Conservation (phyloP, 2,113 vertebrate species). For the Irena cyanogastra region DNA sequence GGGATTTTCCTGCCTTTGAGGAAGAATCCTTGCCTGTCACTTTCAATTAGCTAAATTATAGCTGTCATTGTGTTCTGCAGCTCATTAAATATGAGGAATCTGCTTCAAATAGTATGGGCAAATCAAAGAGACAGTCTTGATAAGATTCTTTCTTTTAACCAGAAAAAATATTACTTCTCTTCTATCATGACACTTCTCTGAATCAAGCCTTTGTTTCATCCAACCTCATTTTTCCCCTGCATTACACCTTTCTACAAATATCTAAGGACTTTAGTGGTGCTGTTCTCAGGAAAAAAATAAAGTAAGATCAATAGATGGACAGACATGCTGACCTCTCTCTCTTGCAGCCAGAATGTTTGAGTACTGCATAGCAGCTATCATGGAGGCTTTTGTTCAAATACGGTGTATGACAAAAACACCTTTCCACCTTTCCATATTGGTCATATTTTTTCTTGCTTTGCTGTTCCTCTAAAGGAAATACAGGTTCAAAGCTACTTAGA, state of each 20-base stretch:
- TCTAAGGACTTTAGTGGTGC: background rate
- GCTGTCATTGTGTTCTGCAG: background rate
- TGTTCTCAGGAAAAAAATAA: background rate
- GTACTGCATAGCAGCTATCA: background rate
- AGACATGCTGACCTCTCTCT: background rate
- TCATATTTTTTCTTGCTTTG: background rate
- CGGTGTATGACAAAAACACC: background rate
- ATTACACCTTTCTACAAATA: background rate
- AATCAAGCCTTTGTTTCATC: background rate
- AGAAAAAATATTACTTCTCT: background rate
- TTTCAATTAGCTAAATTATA: slow-evolving; percentile 35
- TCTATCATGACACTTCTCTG: background rate
- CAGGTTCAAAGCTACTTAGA: background rate
- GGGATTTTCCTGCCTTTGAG: background rate
- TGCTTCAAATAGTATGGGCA: background rate
- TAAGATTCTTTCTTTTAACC: background rate
- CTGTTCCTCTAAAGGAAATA: background rate
- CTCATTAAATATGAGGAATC: background rate
- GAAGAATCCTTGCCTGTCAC: background rate
- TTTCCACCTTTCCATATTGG: background rate
- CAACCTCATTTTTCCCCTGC: background rate
- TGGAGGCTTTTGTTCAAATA: background rate
- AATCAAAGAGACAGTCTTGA: slow-evolving; percentile 6
- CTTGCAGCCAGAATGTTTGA: background rate
- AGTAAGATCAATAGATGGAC: background rate